Conservation (phyloP, 2,797 vertebrate species). For the Mareca strepera region DNA sequence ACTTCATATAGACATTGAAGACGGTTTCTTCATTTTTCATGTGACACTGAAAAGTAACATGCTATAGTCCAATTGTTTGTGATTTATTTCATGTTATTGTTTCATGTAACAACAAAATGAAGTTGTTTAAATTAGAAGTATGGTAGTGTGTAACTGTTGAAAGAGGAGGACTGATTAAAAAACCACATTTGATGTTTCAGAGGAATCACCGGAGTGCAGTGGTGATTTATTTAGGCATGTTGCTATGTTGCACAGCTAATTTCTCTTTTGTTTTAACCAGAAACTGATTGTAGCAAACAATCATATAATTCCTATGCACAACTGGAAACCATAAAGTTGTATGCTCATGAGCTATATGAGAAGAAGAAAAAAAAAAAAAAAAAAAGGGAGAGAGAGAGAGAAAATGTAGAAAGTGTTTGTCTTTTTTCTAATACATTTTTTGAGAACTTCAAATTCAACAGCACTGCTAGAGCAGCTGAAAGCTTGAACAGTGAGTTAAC, state of each 20-base stretch:
- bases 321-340: background rate
- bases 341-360: background rate
- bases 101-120: background rate
- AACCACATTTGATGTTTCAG: background rate
- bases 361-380: accelerated
- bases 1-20: background rate
- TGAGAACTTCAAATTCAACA: background rate
- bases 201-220: background rate
- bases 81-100: background rate
- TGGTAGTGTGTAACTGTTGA: background rate
- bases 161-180: background rate
- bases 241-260: background rate
- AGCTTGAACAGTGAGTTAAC: background rate
- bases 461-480: background rate
- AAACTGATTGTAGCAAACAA: background rate
- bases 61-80: background rate
- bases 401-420: background rate
- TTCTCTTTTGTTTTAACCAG: background rate
- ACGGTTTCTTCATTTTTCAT: background rate
- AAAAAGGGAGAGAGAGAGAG: background rate
- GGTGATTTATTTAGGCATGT: background rate
- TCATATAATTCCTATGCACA: background rate
- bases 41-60: background rate
- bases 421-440: background rate
- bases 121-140: background rate